Evolutionary conservation across 2,797 vertebrate species (phyloP).

Genomic region (Lepidocolaptes lacrymiger): DNA sequence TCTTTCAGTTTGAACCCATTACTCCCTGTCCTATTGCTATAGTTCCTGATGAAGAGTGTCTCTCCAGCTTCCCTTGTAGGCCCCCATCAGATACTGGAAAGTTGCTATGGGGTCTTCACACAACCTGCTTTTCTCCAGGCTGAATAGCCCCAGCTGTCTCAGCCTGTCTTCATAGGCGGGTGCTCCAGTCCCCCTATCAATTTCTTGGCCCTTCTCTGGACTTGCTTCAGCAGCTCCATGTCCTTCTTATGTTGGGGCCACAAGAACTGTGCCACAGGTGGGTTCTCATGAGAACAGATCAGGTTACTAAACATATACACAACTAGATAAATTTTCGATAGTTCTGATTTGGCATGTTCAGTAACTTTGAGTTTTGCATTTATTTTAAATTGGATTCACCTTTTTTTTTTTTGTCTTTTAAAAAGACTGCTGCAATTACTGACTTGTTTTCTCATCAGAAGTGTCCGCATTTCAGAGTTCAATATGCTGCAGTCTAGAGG

Average conservation of each 20-base stretch:
- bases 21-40: neutral
- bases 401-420: neutral
- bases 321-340: neutral
- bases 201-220: neutral
- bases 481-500: neutral
- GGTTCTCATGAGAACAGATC: neutral
- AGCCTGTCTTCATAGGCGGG: neutral
- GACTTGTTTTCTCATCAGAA: neutral
- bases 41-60: neutral
- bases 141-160: neutral
- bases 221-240: neutral
- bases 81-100: neutral
- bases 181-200: neutral
- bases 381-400: neutral
- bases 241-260: neutral
- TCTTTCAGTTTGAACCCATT: neutral
- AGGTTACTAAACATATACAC: neutral
- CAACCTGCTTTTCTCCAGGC: neutral
- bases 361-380: neutral
- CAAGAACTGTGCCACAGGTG: neutral
- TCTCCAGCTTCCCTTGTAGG: neutral
- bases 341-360: neutral
- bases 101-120: neutral
- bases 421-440: neutral
- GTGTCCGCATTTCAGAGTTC: neutral